Evolutionary conservation across 2,888 invertebrate genomes (phyloP), one percentile per base, ranked within the genome.

Genomic region (Syrista parreyssii): DNA sequence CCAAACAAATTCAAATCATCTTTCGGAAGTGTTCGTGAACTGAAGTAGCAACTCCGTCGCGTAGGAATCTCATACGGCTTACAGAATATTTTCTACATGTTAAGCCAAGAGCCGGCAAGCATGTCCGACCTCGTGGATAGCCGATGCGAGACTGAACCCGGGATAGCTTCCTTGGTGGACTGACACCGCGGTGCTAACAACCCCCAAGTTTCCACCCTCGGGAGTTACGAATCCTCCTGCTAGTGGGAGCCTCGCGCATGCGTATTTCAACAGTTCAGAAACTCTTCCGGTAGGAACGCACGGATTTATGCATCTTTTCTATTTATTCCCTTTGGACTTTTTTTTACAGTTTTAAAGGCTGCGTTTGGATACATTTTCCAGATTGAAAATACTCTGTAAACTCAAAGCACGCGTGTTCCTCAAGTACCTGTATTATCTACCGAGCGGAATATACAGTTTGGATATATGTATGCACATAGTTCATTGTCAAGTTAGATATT

Each of bases 131-230:
- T 84, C 84, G 85, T 82, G 87, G 84, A 83, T 83, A 85, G 85
- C 84, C 84, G 85, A 84, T 85, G 86, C 85, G 83, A 85, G 84
- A 88, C 88, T 88, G 84, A 84, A 81, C 77, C 82, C 80, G 75
- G 77, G 79, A 76, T 79, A 80, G 79, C 74, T 78, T 77, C 78
- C 23, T 79, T 76, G 79, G 68, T 76, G 69, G 75, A 55, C 76
- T 75, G 34, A 32, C 73, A 36, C 34, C 40, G 81, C 80, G 75
- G 82, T 81, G 82, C 77, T 80, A 83, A 78, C 82, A 79, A 79
- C 77, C 79, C 76, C 76, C 82, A 79, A 76, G 80, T 79, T 82
- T 79, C 80, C 83, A 76, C 78, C 81, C 78, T 73, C 79, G 83
- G 78, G 55, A 55, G 23, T 55, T 55, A 55, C 23, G 9, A 55